A percentile compares a stretch with the other conserved stretches of the same genome.
These are phyloP conservation scores for Drosophila repleta DNA, from an alignment of 1,140 invertebrate species.

Conservation along the genomic window DNA sequence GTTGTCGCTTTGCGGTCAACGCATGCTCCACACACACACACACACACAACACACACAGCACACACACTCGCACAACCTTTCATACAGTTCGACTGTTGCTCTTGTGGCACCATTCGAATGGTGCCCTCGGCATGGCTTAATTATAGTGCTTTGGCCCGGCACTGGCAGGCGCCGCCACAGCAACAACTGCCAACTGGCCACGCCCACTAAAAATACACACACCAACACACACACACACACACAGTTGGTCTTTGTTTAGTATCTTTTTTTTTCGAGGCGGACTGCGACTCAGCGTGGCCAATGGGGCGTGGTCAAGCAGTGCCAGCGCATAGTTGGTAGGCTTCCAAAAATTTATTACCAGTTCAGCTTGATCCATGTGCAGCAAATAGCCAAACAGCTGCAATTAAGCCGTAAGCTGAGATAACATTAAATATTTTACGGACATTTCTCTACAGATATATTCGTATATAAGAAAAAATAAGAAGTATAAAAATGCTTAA, in stretches of 20 bases:
- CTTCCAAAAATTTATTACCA: conserved; percentile 29
- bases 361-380: conserved; percentile 33
- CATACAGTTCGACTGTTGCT: conserved; percentile 24
- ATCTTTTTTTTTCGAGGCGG: conserved; percentile 18
- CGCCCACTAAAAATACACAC: conserved; percentile 41
- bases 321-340: conserved; percentile 9
- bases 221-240: conserved; percentile 58
- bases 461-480: too few relatives aligned
- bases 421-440: too few relatives aligned
- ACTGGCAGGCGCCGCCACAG: conserved; percentile 66
- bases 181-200: conserved; percentile 53
- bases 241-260: conserved; percentile 50
- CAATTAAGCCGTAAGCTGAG: too few relatives aligned
- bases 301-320: conserved; percentile 27
- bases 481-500: too few relatives aligned
- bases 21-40: conserved; percentile 6
- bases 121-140: conserved; percentile 72
- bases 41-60: not conserved
- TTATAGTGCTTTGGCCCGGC: conserved; percentile 80
- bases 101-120: conserved; percentile 35
- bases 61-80: conserved; percentile 9
- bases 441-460: too few relatives aligned
- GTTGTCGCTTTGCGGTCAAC: conserved; percentile 50
- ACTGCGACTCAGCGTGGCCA: conserved; percentile 36
- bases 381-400: conserved; percentile 6